Evolutionary conservation across 2,888 invertebrate species (phyloP), one percentile per base, ranked within the genome.

Genomic region (Hypsopygia costalis): DNA sequence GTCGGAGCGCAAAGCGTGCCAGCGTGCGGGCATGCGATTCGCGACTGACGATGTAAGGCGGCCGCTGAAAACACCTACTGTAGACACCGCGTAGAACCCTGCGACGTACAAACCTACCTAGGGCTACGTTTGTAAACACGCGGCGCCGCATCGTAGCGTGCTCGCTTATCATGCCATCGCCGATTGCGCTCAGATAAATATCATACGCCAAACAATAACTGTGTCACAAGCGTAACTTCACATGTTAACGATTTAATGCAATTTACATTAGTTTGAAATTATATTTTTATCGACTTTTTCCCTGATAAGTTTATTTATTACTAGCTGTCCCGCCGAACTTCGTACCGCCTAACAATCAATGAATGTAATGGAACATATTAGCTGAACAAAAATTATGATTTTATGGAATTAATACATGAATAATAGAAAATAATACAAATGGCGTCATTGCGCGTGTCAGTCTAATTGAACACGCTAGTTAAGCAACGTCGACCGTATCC

Each of bases 21-120:
- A 36, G 32, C 46, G 39, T 34, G 43, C 41, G 46, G 43, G 41
- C 41, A 6, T 31, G 25, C 46, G 36, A 21, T 41, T 32, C 43
- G 34, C 44, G 42, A 52, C 52, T 52, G 52, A 41, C 36, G 36
- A 32, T 22, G 9, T 16, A 4, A 16, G 16, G 34, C 36, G 32
- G 9, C 25, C 20, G 28, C 41, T 38, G 42, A 46, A 46, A 42
- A 44, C 44, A 47, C 48, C 44, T 44, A 40, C 30, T 21, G 25
- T 35, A 31, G 32, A 11, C 32, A 32, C 8, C 12, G 25, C 16
- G 16, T 16, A 33, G 9, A 11, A 10, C 27, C 39, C 33, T 20
- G 10, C 12, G 31, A 31, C 31, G 12, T 31, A 12, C 6, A 25
- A 28, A 33, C 16, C 27, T 28, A 34, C 33, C 32, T 38, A 38